phyloP scores from a whole-genome alignment of 2,888 invertebrate genomes.

The Lasioglossum leucozonium region DNA sequence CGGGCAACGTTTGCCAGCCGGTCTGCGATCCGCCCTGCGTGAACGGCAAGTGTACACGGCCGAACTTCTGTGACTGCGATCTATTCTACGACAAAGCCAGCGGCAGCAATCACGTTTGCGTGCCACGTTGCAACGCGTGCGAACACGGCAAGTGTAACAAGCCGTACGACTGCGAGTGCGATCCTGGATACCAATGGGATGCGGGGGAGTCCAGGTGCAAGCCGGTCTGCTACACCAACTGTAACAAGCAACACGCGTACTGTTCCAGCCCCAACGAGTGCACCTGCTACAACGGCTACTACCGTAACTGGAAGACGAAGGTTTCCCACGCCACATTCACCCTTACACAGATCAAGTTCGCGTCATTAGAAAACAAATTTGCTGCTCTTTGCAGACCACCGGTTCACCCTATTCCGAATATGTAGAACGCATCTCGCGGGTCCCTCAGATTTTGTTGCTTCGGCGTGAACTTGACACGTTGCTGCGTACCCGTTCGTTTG shows the following conservation, averaged over 20 bases:
- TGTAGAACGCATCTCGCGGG: too few relatives aligned
- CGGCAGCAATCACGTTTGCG: neutral
- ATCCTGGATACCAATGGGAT: neutral
- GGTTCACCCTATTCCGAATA: neutral
- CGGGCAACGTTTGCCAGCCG: neutral
- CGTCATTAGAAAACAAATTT: too few relatives aligned
- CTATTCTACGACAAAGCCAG: neutral
- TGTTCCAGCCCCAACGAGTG: slow-evolving; percentile 84
- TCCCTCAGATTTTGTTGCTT: neutral
- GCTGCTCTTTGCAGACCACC: neutral
- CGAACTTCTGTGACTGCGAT: neutral
- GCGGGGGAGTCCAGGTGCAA: too few relatives aligned
- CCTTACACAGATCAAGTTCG: too few relatives aligned
- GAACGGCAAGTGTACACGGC: slow-evolving; percentile 49
- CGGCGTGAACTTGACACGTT: too few relatives aligned
- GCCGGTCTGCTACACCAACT: slow-evolving; percentile 79
- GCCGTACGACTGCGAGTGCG: neutral
- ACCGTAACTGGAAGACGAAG: neutral
- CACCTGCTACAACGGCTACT: slow-evolving; percentile 76
- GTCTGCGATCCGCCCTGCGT: slow-evolving; percentile 69
- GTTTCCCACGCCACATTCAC: neutral
- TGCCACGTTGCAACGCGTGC: neutral
- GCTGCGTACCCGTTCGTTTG: neutral
- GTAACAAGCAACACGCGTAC: slow-evolving; percentile 82
- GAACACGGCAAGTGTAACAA: neutral